A percentile compares a stretch with the other conserved stretches of the same genome.
These are phyloP conservation scores for Pangasius krempfi DNA, from an alignment of 2,797 vertebrate genomes.

Conservation along the genomic window DNA sequence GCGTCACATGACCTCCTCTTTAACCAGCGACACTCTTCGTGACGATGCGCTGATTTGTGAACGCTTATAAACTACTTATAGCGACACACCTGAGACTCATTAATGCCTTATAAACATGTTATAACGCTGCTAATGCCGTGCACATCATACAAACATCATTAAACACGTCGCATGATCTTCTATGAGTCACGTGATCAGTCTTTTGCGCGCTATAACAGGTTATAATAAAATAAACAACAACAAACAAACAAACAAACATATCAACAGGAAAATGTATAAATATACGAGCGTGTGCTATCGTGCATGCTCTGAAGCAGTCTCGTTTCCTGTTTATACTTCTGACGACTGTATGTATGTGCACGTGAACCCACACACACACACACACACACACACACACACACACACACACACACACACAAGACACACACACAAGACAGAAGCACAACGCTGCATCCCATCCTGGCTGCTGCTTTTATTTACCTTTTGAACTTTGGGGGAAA, in stretches of 20 bases:
- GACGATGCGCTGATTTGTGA: neutral
- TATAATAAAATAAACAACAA: neutral
- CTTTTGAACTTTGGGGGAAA: neutral
- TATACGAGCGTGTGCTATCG: neutral
- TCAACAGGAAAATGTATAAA: neutral
- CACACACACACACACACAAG: neutral
- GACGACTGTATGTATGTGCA: neutral
- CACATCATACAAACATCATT: neutral
- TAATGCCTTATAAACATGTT: neutral
- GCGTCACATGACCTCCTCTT: neutral
- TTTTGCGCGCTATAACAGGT: neutral
- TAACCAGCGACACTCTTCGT: neutral
- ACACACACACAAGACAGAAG: slow-evolving; percentile 10
- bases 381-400: neutral
- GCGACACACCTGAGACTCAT: neutral
- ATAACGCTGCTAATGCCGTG: neutral
- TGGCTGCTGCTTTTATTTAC: neutral
- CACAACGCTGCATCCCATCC: neutral
- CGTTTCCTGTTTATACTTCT: slow-evolving; percentile 50
- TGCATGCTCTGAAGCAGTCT: slow-evolving; percentile 19
- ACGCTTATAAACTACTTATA: neutral
- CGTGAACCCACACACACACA: neutral
- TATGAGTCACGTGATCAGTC: neutral
- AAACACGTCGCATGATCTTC: neutral
- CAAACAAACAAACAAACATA: neutral